phyloP scores from a whole-genome alignment of 2,888 invertebrate genomes.

The Atethmia centrago region DNA sequence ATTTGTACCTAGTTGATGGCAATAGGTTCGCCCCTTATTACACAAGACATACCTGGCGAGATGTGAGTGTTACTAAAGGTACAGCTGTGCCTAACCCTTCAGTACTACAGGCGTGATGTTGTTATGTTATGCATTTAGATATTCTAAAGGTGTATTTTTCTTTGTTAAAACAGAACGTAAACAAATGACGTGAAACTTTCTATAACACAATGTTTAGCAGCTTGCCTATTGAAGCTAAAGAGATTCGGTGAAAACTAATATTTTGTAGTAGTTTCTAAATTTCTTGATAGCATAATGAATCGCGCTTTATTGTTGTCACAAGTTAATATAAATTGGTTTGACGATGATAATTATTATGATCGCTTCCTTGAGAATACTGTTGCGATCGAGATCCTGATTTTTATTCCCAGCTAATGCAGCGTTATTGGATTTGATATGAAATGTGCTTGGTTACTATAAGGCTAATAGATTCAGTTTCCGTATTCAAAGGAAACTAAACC shows the following conservation, averaged over 20 bases:
- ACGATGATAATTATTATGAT: not conserved
- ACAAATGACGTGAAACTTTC: constrained; percentile 35
- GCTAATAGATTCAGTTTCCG: not conserved
- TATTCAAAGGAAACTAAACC: not conserved
- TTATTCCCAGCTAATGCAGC: no score
- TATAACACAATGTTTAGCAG: constrained; percentile 6
- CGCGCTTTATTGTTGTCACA: no score
- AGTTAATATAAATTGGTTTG: not conserved
- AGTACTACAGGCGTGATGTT: no score
- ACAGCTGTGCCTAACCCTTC: no score
- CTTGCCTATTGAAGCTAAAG: constrained; percentile 1
- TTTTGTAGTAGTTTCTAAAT: constrained; percentile 34
- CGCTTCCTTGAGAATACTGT: not conserved
- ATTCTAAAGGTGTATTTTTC: not conserved
- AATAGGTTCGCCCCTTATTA: no score
- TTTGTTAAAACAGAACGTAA: not conserved
- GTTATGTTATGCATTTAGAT: not conserved
- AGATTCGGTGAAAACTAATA: constrained; percentile 38
- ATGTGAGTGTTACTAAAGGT: no score
- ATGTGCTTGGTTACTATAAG: rapidly evolving
- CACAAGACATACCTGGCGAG: no score
- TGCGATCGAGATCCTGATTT: not conserved
- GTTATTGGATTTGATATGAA: not conserved
- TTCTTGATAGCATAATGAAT: not conserved
- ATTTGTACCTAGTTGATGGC: no score